Evolutionary conservation across 2,113 vertebrate genomes (phyloP).

Genomic region (Astur gentilis): DNA sequence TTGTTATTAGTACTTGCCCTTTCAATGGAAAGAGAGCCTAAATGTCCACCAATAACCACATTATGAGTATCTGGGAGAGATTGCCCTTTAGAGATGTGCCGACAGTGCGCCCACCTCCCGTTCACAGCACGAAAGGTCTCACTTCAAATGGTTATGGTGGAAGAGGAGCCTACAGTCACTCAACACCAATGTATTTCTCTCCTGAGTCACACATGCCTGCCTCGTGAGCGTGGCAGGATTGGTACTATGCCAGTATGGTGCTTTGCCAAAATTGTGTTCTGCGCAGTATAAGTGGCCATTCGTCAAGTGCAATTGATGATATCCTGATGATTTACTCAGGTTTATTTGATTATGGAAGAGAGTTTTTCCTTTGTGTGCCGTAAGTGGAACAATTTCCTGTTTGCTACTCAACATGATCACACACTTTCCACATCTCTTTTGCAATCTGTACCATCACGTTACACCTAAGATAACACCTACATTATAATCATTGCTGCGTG

Average conservation of each 20-base stretch:
- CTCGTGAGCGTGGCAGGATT: fast-evolving
- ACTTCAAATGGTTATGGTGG: neutral
- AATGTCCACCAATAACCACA: neutral
- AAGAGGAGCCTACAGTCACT: neutral
- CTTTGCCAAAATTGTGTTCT: neutral
- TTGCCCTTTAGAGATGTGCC: neutral
- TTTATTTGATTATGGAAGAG: neutral
- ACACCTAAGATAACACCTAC: neutral
- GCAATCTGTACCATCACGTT: neutral
- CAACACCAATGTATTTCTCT: neutral
- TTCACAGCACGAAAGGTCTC: neutral
- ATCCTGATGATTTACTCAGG: neutral
- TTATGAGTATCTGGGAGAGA: neutral
- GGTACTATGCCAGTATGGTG: neutral
- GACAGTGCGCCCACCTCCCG: neutral
- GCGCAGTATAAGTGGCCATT: neutral
- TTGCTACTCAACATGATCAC: neutral
- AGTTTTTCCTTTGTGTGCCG: neutral
- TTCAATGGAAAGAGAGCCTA: neutral
- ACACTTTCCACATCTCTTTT: neutral
- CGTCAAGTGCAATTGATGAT: neutral
- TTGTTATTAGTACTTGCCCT: neutral
- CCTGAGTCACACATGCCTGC: neutral
- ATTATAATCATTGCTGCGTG: neutral
- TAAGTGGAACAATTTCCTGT: neutral